phyloP scores from a whole-genome alignment of 2,797 vertebrate species.

The Mus minutoides region DNA sequence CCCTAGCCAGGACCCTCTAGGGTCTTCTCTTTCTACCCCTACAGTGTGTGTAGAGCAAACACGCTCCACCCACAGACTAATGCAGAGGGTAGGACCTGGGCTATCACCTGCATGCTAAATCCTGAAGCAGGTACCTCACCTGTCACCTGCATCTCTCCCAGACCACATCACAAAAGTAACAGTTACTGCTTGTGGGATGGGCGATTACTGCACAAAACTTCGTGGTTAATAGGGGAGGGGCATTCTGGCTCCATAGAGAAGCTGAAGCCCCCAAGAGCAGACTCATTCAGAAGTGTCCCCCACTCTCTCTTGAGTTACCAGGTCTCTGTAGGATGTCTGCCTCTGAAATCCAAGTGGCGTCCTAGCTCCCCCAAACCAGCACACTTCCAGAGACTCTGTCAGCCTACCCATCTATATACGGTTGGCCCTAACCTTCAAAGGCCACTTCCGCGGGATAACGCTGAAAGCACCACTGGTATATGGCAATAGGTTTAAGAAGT shows the following conservation, averaged over 20 bases:
- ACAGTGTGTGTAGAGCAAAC: neutral
- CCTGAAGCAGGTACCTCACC: fast-evolving
- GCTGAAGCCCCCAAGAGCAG: neutral
- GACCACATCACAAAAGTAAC: neutral
- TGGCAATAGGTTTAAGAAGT: neutral
- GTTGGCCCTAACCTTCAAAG: neutral
- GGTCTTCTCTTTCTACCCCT: neutral
- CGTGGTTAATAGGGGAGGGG: neutral
- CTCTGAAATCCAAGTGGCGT: neutral
- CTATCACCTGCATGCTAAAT: fast-evolving
- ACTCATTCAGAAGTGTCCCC: neutral
- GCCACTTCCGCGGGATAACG: neutral
- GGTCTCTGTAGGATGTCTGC: fast-evolving
- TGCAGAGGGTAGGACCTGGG: neutral
- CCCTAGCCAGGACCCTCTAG: neutral
- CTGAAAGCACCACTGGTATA: neutral
- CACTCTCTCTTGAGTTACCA: neutral
- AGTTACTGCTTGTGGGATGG: neutral
- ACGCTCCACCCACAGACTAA: no score
- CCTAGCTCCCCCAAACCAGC: neutral
- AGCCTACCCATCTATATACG: neutral
- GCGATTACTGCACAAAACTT: neutral
- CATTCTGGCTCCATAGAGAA: neutral
- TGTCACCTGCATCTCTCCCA: neutral
- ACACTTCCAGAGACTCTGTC: neutral